phyloP scores from a whole-genome alignment of 2,888 invertebrate species.

The Xanthorhoe spadicearia region DNA sequence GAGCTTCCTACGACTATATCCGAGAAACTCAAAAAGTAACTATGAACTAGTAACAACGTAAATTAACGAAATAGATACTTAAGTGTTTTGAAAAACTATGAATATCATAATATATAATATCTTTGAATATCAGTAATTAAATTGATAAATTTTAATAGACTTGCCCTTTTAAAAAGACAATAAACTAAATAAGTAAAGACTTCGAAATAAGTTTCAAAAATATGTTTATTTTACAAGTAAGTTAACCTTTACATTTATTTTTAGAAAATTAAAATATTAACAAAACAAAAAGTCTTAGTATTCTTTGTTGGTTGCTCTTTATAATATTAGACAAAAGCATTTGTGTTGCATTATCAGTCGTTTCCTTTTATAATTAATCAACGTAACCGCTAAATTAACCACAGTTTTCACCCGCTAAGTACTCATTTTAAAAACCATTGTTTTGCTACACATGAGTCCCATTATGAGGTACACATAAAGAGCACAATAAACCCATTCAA shows the following conservation, averaged over 20 bases:
- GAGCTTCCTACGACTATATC: neutral
- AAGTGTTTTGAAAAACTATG: neutral
- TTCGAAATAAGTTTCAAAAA: too few relatives aligned
- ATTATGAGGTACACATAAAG: conserved; percentile 50
- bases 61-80: neutral
- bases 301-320: neutral
- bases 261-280: too few relatives aligned
- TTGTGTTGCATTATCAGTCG: neutral
- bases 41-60: too few relatives aligned
- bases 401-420: conserved; percentile 14
- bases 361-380: neutral
- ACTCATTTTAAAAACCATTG: conserved; percentile 31
- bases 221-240: too few relatives aligned
- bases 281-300: neutral
- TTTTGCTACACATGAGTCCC: conserved; percentile 43
- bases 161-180: too few relatives aligned
- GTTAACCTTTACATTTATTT: too few relatives aligned
- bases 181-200: too few relatives aligned
- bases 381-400: conserved; percentile 13
- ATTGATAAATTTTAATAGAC: too few relatives aligned
- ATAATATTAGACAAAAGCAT: neutral
- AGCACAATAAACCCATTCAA: conserved; percentile 52
- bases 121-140: too few relatives aligned
- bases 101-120: too few relatives aligned
- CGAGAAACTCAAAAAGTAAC: too few relatives aligned